Conservation (phyloP, 2,797 vertebrate species). For the Coccyzus lansbergi region DNA sequence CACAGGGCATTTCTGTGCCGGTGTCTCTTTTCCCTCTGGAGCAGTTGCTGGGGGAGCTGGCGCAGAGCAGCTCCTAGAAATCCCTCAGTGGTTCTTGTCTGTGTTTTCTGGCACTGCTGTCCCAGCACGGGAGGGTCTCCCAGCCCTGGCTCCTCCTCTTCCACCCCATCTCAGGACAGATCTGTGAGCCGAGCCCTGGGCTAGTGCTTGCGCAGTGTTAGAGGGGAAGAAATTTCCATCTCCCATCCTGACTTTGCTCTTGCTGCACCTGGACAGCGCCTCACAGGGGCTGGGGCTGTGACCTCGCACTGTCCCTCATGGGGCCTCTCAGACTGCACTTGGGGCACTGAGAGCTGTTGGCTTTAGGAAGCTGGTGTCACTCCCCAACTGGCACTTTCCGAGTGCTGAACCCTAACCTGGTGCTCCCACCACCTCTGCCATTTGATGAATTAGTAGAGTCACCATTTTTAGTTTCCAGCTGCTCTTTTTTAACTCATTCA, state of each 20-base stretch:
- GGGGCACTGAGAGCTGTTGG: background rate
- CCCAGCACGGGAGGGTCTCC: background rate
- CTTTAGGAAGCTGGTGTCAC: background rate
- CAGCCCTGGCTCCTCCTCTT: too few relatives aligned
- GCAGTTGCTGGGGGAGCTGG: background rate
- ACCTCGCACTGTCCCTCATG: conserved; percentile 13
- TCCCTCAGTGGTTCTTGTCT: too few relatives aligned
- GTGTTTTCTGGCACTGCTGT: background rate
- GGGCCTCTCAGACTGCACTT: background rate
- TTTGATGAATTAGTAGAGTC: background rate
- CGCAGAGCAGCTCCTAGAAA: too few relatives aligned
- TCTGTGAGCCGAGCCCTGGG: too few relatives aligned
- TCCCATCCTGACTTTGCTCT: conserved; percentile 43
- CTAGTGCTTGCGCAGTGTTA: background rate
- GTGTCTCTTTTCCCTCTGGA: background rate
- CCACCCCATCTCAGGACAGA: too few relatives aligned
- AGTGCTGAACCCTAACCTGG: background rate
- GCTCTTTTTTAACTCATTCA: conserved; percentile 60
- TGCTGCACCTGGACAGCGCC: conserved; percentile 57
- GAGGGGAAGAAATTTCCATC: conserved; percentile 32
- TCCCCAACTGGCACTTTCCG: fast-evolving
- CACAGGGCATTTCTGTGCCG: background rate
- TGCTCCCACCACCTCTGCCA: background rate
- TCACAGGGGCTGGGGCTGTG: conserved; percentile 34
- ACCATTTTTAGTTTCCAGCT: conserved; percentile 44